phyloP scores from a whole-genome alignment of 37 sponge, comb jelly and placozoan species.

The Ianthella basta region DNA sequence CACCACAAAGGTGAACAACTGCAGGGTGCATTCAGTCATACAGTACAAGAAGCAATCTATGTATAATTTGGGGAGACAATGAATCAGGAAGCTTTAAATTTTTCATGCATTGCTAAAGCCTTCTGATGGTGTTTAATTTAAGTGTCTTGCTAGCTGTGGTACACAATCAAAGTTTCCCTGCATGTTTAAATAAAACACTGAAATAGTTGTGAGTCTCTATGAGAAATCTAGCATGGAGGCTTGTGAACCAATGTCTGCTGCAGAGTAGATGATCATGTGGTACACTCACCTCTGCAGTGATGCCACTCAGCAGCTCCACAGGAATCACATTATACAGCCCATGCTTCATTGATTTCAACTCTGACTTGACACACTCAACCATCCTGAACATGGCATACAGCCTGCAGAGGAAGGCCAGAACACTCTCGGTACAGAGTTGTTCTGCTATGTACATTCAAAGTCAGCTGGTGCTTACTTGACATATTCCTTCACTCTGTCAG shows the following conservation, averaged over 20 bases:
- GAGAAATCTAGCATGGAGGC: no score
- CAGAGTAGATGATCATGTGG: no score
- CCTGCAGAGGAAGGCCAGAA: constrained; percentile 30
- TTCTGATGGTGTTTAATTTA: no score
- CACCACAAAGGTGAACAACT: background rate
- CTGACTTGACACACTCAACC: constrained; percentile 82
- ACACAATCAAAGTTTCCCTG: constrained; percentile 10
- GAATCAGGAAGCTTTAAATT: background rate
- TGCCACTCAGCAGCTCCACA: constrained; percentile 69
- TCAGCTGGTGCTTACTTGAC: constrained; percentile 76
- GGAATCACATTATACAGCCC: constrained; percentile 86
- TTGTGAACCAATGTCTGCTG: no score
- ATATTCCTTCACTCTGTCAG: constrained; percentile 83
- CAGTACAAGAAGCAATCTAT: background rate
- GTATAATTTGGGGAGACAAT: background rate
- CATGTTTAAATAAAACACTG: background rate
- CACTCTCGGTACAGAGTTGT: background rate
- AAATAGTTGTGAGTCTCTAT: no score
- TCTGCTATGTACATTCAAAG: background rate
- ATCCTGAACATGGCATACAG: constrained; percentile 83
- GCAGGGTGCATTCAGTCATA: no score
- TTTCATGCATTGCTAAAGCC: no score
- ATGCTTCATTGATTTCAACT: constrained; percentile 78
- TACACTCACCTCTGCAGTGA: constrained; percentile 83
- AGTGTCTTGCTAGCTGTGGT: no score